Evolutionary conservation across 2,797 vertebrate genomes (phyloP).

Genomic region (Pseudopleuronectes americanus): DNA sequence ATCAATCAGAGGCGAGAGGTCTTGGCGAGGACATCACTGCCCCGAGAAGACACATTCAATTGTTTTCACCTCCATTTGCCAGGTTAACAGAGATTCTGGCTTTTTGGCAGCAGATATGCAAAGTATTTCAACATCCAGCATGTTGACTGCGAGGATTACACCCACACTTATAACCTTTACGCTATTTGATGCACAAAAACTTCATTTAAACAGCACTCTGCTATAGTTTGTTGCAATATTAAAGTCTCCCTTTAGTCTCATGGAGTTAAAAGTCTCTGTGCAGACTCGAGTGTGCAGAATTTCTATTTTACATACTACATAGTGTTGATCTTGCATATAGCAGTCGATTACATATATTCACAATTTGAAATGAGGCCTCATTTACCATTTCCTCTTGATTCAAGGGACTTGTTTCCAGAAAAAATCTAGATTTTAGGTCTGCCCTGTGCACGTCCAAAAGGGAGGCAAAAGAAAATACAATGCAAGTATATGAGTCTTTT

Average conservation of each 20-base stretch:
- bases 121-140: not conserved
- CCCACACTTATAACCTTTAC: not conserved
- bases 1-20: constrained; percentile 48
- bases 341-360: not conserved
- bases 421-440: no score
- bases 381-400: not conserved
- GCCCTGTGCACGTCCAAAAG: no score
- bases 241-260: not conserved
- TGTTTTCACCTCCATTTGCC: constrained; percentile 45
- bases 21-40: constrained; percentile 30
- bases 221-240: not conserved
- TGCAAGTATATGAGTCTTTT: no score
- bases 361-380: not conserved
- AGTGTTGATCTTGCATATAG: no score
- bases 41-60: constrained; percentile 37
- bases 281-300: not conserved
- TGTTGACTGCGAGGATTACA: not conserved
- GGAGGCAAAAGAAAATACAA: no score
- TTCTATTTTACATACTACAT: no score
- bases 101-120: constrained; percentile 46
- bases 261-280: not conserved
- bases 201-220: constrained; percentile 3
- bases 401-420: no score
- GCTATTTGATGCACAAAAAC: not conserved
- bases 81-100: constrained; percentile 39